These are phyloP conservation scores for Tanaodytes sp. DNA, from an alignment of 2,888 invertebrate species.

Conservation along the genomic window DNA sequence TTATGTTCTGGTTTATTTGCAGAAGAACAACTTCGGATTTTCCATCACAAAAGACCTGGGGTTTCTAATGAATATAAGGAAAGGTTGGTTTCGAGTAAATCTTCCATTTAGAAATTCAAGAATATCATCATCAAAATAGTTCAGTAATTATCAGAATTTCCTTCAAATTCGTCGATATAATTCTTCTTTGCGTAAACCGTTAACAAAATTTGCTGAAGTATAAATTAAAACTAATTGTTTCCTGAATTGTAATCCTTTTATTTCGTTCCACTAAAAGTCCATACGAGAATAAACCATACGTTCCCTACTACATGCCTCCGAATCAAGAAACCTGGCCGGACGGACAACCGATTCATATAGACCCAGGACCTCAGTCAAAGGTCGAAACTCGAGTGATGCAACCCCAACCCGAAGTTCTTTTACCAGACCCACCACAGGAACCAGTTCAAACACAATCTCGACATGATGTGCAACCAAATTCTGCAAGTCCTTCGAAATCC, in stretches of 20 bases:
- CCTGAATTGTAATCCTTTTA: no score
- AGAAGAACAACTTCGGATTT: conserved; percentile 65
- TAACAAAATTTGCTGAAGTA: no score
- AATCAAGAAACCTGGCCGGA: conserved; percentile 64
- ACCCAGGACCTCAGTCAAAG: conserved; percentile 1
- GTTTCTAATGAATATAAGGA: conserved; percentile 61
- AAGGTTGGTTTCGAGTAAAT: conserved; percentile 55
- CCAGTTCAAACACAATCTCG: conserved; percentile 10
- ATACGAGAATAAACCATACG: conserved; percentile 57
- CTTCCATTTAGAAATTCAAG: no score
- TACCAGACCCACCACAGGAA: conserved; percentile 13
- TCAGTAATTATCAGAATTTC: no score
- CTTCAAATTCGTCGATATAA: no score
- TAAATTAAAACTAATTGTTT: no score
- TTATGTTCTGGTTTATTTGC: background rate
- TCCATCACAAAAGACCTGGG: conserved; percentile 65
- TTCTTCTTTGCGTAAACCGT: no score
- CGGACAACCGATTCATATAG: conserved; percentile 52
- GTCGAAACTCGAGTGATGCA: conserved; percentile 11
- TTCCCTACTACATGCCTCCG: conserved; percentile 60
- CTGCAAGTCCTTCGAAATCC: background rate
- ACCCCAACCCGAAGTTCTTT: conserved; percentile 20
- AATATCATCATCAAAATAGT: no score
- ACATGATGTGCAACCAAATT: background rate
- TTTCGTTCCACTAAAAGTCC: background rate